Percentiles rank a stretch among this genome's conserved stretches.
These are phyloP conservation scores for Misgurnus mizolepis DNA, from an alignment of 2,113 vertebrate genomes.

Conservation along the genomic window DNA sequence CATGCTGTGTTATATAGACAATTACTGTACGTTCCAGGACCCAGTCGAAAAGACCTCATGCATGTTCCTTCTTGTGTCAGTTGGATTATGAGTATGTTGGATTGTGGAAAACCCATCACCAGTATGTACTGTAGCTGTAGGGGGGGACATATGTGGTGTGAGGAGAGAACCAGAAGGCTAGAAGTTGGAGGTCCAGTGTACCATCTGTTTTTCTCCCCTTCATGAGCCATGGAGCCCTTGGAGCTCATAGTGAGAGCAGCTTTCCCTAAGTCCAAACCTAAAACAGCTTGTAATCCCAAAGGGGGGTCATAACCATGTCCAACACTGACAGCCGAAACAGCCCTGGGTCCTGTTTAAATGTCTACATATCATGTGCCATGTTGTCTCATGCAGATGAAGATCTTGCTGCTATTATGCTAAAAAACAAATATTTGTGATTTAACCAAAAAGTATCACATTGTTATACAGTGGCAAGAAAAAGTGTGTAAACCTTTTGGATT, in stretches of 20 bases:
- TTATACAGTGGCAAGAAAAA: too few relatives aligned
- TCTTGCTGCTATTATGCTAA: constrained; percentile 37
- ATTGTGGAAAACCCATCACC: constrained; percentile 68
- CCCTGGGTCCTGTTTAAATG: constrained; percentile 14
- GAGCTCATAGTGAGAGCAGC: constrained; percentile 41
- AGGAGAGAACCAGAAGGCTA: constrained; percentile 72
- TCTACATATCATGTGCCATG: constrained; percentile 36
- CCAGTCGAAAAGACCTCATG: not conserved
- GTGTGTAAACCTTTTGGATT: too few relatives aligned
- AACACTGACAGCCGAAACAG: constrained; percentile 27
- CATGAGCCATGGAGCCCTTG: constrained; percentile 62
- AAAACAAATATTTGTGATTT: not conserved
- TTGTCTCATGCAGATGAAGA: constrained; percentile 1
- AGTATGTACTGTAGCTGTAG: constrained; percentile 69
- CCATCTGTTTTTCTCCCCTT: constrained; percentile 69
- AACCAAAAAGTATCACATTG: not conserved
- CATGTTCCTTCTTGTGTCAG: constrained; percentile 11
- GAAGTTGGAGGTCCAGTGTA: constrained; percentile 71
- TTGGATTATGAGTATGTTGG: constrained; percentile 62
- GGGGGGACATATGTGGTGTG: constrained; percentile 75
- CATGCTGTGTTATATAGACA: not conserved
- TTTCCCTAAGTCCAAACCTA: constrained; percentile 54
- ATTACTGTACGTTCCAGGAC: not conserved
- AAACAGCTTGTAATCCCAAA: constrained; percentile 51
- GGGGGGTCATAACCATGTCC: constrained; percentile 42